These are phyloP conservation scores for Tridacna crocea DNA, from an alignment of 2,888 invertebrate genomes.

Conservation along the genomic window DNA sequence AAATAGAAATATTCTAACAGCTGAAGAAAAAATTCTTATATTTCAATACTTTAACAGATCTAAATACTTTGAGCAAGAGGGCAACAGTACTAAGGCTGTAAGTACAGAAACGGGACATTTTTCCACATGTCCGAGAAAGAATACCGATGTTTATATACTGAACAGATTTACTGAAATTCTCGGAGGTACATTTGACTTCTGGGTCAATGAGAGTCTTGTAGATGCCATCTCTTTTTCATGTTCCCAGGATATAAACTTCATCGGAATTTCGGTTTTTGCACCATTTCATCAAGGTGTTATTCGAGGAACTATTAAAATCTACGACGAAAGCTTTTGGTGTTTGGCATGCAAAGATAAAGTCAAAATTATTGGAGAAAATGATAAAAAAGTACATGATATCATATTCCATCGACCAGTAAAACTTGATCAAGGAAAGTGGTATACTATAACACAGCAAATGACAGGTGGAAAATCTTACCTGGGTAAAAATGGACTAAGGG, in stretches of 20 bases:
- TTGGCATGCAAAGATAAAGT: conserved; percentile 32
- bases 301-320: conserved; percentile 43
- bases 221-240: conserved; percentile 56
- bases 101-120: conserved; percentile 24
- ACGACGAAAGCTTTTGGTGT: conserved; percentile 48
- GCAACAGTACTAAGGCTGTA: not conserved
- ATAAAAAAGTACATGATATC: conserved; percentile 38
- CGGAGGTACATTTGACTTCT: conserved; percentile 59
- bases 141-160: conserved; percentile 28
- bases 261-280: conserved; percentile 47
- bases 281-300: conserved; percentile 53
- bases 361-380: conserved; percentile 27
- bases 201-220: conserved; percentile 52
- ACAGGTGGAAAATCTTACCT: conserved; percentile 46
- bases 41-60: conserved; percentile 42
- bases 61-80: not conserved
- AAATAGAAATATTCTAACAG: conserved; percentile 86
- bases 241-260: conserved; percentile 45
- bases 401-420: conserved; percentile 37
- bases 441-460: conserved; percentile 55
- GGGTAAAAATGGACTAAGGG: conserved; percentile 44
- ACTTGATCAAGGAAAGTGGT: conserved; percentile 48
- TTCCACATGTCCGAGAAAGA: conserved; percentile 30
- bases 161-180: conserved; percentile 47
- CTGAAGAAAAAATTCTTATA: conserved; percentile 85